Conservation (phyloP, 2,113 vertebrate species). For the Acanthochromis polyacanthus region DNA sequence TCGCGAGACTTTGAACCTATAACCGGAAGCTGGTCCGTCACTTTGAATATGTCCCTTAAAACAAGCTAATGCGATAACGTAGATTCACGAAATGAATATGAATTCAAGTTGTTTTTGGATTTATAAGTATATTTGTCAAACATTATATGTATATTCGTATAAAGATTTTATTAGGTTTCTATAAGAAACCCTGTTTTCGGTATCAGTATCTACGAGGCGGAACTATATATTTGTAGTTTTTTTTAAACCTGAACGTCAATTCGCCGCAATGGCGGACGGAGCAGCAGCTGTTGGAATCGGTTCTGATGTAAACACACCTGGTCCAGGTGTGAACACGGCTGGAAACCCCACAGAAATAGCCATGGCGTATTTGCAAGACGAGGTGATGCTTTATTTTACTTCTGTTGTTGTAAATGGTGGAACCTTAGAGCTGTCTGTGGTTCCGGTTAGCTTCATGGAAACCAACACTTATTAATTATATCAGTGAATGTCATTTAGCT, state of each 20-base stretch:
- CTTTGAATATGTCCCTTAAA: conserved; percentile 8
- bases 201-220: background rate
- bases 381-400: conserved; percentile 56
- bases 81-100: rapidly evolving
- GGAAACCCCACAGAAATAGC: conserved; percentile 48
- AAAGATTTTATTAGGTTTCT: too few relatives aligned
- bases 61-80: background rate
- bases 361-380: conserved; percentile 82
- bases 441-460: background rate
- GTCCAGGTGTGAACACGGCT: conserved; percentile 54
- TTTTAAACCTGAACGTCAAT: conserved; percentile 13
- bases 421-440: too few relatives aligned
- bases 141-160: too few relatives aligned
- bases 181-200: too few relatives aligned
- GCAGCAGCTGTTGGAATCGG: conserved; percentile 18
- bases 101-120: too few relatives aligned
- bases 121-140: too few relatives aligned
- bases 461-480: too few relatives aligned
- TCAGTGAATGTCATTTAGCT: too few relatives aligned
- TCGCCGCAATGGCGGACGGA: conserved; percentile 77
- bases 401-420: too few relatives aligned
- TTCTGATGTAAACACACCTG: conserved; percentile 57
- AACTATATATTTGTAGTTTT: conserved; percentile 16
- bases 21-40: conserved; percentile 67
- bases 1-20: conserved; percentile 73